These are phyloP conservation scores for Drosophila kokeensis DNA, from an alignment of 2,888 invertebrate genomes.

Conservation along the genomic window DNA sequence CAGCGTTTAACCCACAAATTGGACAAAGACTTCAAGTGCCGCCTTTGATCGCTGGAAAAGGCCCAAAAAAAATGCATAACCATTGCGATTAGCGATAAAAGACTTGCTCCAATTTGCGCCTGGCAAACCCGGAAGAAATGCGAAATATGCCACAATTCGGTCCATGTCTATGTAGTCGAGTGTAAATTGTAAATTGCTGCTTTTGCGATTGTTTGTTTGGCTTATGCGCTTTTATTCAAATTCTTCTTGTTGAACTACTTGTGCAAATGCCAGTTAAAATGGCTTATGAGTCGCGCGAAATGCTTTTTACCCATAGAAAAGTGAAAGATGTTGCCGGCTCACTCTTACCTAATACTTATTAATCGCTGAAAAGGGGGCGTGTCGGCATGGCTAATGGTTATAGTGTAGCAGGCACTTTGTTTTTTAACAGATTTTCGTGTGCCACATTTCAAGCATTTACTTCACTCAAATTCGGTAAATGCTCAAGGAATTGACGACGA, in stretches of 20 bases:
- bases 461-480: constrained; percentile 65
- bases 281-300: constrained; percentile 28
- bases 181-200: constrained; percentile 49
- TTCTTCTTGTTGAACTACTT: constrained; percentile 51
- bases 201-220: constrained; percentile 25
- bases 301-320: constrained; percentile 42
- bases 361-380: constrained; percentile 40
- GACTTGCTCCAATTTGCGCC: constrained; percentile 52
- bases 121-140: constrained; percentile 67
- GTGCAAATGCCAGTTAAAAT: constrained; percentile 38
- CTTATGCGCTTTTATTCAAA: constrained; percentile 33
- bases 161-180: constrained; percentile 20
- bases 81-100: constrained; percentile 35
- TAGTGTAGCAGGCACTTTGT: constrained; percentile 17
- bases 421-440: constrained; percentile 5
- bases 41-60: constrained; percentile 36
- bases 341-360: constrained; percentile 65
- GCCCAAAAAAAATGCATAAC: constrained; percentile 11
- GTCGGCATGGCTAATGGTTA: constrained; percentile 45
- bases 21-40: constrained; percentile 39
- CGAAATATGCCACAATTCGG: constrained; percentile 38
- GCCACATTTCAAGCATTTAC: constrained; percentile 39
- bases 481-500: constrained; percentile 76
- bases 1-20: constrained; percentile 29
- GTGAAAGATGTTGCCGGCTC: constrained; percentile 64